Evolutionary conservation across 2,888 invertebrate species (phyloP).

Genomic region (Balanococcus diminutus): DNA sequence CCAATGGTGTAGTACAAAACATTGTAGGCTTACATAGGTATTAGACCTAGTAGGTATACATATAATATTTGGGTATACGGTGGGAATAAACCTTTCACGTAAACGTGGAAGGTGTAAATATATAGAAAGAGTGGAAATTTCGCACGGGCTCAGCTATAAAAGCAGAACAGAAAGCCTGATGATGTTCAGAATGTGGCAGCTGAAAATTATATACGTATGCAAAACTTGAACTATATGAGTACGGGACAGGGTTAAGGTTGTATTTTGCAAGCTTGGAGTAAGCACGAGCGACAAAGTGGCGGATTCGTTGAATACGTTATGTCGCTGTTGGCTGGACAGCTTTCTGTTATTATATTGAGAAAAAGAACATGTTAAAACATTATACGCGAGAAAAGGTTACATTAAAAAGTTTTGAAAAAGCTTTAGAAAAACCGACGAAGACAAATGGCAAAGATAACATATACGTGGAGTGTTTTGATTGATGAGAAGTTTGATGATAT

Average conservation of each 20-base stretch:
- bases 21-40: not conserved
- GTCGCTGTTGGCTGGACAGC: slow-evolving; percentile 12
- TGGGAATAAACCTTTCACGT: not conserved
- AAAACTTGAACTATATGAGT: not conserved
- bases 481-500: slow-evolving; percentile 39
- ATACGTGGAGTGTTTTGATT: slow-evolving; percentile 38
- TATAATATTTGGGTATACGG: not conserved
- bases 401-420: slow-evolving; percentile 28
- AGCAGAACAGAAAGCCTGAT: not conserved
- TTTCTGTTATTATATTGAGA: slow-evolving; percentile 32
- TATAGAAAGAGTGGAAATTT: not conserved
- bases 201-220: not conserved
- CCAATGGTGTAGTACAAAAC: not conserved
- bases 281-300: not conserved
- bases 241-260: not conserved
- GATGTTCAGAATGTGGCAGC: not conserved
- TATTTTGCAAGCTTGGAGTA: not conserved
- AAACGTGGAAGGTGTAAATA: not conserved
- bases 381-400: slow-evolving; percentile 39
- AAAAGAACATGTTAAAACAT: slow-evolving; percentile 37
- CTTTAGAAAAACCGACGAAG: slow-evolving; percentile 45
- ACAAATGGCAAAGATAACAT: slow-evolving; percentile 50
- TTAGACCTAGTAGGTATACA: not conserved
- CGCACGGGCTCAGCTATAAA: not conserved
- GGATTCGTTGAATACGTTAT: slow-evolving; percentile 13